A percentile compares a stretch with the other conserved stretches of the same genome.
Evolutionary conservation across 2,113 vertebrate genomes (phyloP).

Genomic region (Noturus placidus): DNA sequence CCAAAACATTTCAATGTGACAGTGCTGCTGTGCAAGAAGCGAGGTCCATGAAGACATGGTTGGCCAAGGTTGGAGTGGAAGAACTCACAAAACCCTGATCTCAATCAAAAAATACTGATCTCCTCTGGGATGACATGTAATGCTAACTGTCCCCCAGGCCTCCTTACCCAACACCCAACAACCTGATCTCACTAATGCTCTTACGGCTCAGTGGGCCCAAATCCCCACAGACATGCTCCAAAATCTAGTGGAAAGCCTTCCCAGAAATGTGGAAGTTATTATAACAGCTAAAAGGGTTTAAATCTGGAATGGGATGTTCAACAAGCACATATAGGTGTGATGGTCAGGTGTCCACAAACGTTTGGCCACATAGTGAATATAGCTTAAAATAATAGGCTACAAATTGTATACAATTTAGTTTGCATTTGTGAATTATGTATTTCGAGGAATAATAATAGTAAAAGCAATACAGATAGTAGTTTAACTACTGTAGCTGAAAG

Average conservation of each 20-base stretch:
- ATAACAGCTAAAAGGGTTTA: background rate
- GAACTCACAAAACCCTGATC: background rate
- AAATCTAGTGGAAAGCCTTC: background rate
- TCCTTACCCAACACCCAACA: background rate
- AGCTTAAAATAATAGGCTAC: background rate
- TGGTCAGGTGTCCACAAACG: background rate
- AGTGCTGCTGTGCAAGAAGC: background rate
- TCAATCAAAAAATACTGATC: background rate
- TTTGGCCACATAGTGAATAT: background rate
- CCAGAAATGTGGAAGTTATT: background rate
- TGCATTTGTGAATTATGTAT: background rate
- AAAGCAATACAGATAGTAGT: background rate
- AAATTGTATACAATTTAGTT: background rate
- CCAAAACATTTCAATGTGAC: too few species aligned
- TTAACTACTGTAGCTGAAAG: background rate
- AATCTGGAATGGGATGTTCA: background rate
- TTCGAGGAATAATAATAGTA: background rate
- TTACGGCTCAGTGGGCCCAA: background rate
- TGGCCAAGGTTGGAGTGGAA: background rate
- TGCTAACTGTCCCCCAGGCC: background rate
- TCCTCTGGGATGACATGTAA: background rate
- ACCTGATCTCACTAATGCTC: background rate
- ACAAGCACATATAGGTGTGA: background rate
- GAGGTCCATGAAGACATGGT: background rate
- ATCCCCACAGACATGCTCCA: background rate